A percentile compares a stretch with the other conserved stretches of the same genome.
Conservation (phyloP, 2,797 vertebrate species). For the Diplodus sargus region DNA sequence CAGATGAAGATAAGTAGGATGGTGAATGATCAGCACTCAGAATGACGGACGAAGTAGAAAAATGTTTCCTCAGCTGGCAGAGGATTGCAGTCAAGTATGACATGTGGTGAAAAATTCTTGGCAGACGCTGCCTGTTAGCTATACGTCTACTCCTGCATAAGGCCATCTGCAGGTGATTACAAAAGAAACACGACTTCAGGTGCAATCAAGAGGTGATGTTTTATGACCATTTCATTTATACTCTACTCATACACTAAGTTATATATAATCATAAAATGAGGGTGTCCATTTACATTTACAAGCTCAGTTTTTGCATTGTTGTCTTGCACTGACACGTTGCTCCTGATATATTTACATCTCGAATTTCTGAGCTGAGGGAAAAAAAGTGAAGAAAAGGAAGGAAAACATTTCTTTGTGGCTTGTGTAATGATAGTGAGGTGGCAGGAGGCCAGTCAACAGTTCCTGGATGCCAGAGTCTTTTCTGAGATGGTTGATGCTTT, state of each 20-base stretch:
- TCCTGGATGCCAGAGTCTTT: constrained; percentile 45
- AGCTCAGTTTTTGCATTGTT: constrained; percentile 43
- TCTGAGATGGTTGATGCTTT: constrained; percentile 61
- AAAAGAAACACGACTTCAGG: constrained; percentile 57
- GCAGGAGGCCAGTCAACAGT: constrained; percentile 60
- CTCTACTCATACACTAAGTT: neutral
- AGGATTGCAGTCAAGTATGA: constrained; percentile 55
- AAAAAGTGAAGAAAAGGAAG: constrained; percentile 45
- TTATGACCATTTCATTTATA: constrained; percentile 61
- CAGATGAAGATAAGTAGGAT: constrained; percentile 8
- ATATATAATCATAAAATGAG: constrained; percentile 50
- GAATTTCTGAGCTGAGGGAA: constrained; percentile 45
- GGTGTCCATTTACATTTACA: constrained; percentile 59
- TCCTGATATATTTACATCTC: constrained; percentile 51
- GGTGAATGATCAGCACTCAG: constrained; percentile 28
- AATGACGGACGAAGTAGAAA: constrained; percentile 53
- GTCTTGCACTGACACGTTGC: constrained; percentile 27
- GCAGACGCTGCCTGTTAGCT: constrained; percentile 57
- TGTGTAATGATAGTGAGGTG: constrained; percentile 67
- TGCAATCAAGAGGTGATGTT: constrained; percentile 60
- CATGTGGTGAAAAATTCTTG: constrained; percentile 66
- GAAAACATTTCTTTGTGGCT: constrained; percentile 61
- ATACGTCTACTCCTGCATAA: constrained; percentile 42
- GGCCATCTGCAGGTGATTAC: constrained; percentile 72
- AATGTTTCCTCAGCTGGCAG: constrained; percentile 60